Base-by-base conservation (phyloP, 92 coral and sea anemone species). In the Micromussa lordhowensis region DNA sequence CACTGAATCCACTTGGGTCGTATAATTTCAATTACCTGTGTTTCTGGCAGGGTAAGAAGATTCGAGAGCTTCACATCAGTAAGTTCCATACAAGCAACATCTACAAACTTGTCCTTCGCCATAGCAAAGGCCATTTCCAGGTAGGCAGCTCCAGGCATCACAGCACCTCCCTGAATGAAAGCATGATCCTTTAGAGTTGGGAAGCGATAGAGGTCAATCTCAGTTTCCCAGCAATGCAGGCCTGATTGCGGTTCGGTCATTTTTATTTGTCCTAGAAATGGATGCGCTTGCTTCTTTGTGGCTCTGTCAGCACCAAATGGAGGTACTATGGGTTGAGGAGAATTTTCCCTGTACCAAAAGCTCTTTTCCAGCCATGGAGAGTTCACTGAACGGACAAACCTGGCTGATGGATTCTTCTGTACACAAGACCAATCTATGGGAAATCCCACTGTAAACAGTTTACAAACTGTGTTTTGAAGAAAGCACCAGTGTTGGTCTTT, bases 121-220 rank as follows among this genome's bases (percentile, higher is more conserved):
- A 96, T 92, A 5, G 99, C 99, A 86, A 96, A 70, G 34, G 94
- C 96, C 98, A 95, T 95, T 79, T 96, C 99, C 18, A 96, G 88
- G 80, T 88, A 95, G 21, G 94, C 83, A 22, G 97, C 93, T 17
- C 96, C 99, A 15, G 99, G 99, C 86, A 96, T 91, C 58, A 96
- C 96, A 10, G 94, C 75, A 34, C 94, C 92, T 59, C 94, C 96
- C 80, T 95, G 95, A 61, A 79, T 78, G 26, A 96, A 89, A n/a
- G 88, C 94, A 61, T 96, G 99, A 61, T 96, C 99, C 80, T 91
- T 95, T 21, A 96, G 86, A 66, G 88, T 77, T 15, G 95, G 93
- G 72, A 96, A 88, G 14, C 88, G 87, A 75, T 91, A 90, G 55
- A 93, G 91, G 77, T 96, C 98, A 38, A 96, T 89, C 82, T 96